Percentiles rank a stretch among this genome's conserved stretches.
These are phyloP conservation scores for Lordiphosa collinella DNA, from an alignment of 1,140 invertebrate genomes.

Conservation along the genomic window DNA sequence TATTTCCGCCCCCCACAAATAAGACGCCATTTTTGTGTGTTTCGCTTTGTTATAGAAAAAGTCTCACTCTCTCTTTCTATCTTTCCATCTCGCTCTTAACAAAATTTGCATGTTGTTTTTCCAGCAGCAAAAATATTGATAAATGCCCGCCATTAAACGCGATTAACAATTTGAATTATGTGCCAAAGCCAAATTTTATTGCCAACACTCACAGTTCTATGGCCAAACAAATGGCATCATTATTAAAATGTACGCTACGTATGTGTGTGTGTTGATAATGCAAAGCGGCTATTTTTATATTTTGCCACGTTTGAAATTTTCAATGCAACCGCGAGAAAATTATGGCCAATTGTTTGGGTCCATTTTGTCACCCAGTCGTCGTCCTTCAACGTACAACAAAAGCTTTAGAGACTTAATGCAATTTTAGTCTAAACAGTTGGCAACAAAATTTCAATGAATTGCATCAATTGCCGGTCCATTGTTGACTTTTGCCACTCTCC, in stretches of 20 bases:
- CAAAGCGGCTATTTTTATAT: constrained; percentile 30
- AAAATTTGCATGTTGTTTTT: constrained; percentile 48
- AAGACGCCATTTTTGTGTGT: constrained; percentile 67
- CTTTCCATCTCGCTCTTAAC: neutral
- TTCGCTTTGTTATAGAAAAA: constrained; percentile 61
- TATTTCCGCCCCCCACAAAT: constrained; percentile 57
- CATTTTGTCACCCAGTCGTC: constrained; percentile 3
- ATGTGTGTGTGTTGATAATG: constrained; percentile 18
- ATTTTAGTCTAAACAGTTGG: constrained; percentile 75
- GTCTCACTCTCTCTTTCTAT: neutral
- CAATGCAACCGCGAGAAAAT: constrained; percentile 75
- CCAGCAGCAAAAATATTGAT: constrained; percentile 60
- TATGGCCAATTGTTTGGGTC: constrained; percentile 69
- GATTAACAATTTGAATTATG: constrained; percentile 78
- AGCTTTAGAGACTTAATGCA: constrained; percentile 60
- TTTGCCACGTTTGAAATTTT: constrained; percentile 54
- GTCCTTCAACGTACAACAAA: constrained; percentile 33
- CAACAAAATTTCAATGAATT: constrained; percentile 74
- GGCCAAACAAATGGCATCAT: constrained; percentile 74
- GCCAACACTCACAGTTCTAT: constrained; percentile 67
- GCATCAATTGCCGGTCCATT: constrained; percentile 75
- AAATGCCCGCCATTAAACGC: constrained; percentile 76
- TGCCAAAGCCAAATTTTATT: constrained; percentile 77
- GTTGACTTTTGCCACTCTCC: constrained; percentile 25
- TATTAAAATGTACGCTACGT: constrained; percentile 61